Percentiles rank a stretch among this genome's conserved stretches.
These are phyloP conservation scores for Colostygia pectinataria DNA, from an alignment of 2,888 invertebrate genomes.

Conservation along the genomic window DNA sequence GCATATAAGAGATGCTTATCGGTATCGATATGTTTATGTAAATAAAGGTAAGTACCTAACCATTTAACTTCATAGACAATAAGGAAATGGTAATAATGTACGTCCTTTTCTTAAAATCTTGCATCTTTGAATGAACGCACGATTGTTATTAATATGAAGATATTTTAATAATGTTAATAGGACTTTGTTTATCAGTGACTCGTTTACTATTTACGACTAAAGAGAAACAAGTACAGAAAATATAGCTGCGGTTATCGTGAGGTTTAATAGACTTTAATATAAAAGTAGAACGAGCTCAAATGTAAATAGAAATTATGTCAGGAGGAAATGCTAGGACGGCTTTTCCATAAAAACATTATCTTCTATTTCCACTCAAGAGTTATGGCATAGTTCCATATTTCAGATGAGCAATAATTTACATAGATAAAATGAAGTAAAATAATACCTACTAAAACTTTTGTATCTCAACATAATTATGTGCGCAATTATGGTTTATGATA, in stretches of 20 bases:
- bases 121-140: slow-evolving; percentile 5
- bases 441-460: no score
- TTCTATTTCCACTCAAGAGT: no score
- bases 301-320: slow-evolving; percentile 14
- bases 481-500: no score
- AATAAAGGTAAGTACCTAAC: slow-evolving; percentile 1
- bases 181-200: slow-evolving; percentile 32
- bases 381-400: no score
- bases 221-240: slow-evolving; percentile 17
- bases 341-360: background rate
- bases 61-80: slow-evolving; percentile 6
- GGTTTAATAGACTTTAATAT: slow-evolving; percentile 9
- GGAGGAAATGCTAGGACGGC: background rate
- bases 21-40: no score
- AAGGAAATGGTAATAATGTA: slow-evolving; percentile 4
- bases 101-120: slow-evolving; percentile 7
- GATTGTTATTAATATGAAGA: slow-evolving; percentile 11
- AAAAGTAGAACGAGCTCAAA: slow-evolving; percentile 21
- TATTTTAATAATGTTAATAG: slow-evolving; percentile 27
- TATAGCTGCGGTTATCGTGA: slow-evolving; percentile 14
- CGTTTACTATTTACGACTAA: slow-evolving; percentile 20
- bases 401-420: no score
- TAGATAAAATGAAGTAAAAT: no score
- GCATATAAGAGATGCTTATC: no score
- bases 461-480: no score